A percentile compares a stretch with the other conserved stretches of the same genome.
phyloP scores from a whole-genome alignment of 1,140 invertebrate genomes.

The Pentalonia nigronervosa region DNA sequence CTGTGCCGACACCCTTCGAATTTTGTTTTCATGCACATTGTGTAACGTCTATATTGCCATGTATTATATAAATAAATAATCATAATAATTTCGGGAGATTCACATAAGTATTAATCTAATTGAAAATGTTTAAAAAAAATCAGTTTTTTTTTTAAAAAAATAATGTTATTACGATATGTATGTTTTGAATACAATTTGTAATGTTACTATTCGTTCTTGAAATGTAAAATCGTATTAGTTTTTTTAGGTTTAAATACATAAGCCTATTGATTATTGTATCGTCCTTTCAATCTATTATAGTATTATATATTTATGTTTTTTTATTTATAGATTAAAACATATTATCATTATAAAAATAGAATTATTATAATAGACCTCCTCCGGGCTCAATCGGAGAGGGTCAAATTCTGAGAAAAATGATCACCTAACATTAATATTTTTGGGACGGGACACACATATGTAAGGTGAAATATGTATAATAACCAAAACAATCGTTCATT shows the following conservation, averaged over 20 bases:
- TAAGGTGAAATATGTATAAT: conserved; percentile 14
- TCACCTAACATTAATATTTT: conserved; percentile 44
- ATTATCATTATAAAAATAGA: not conserved
- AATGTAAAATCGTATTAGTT: not conserved
- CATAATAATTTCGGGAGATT: not conserved
- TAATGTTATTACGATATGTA: too few relatives aligned
- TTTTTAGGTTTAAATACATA: not conserved
- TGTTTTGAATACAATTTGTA: not conserved
- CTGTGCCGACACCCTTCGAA: not conserved
- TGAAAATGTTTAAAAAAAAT: not conserved
- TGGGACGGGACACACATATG: not conserved
- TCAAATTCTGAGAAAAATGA: conserved; percentile 15
- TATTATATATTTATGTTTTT: not conserved
- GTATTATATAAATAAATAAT: not conserved
- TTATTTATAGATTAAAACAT: not conserved
- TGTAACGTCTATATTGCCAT: too few relatives aligned
- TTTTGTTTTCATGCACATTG: not conserved
- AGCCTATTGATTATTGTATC: not conserved
- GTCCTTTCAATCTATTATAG: not conserved
- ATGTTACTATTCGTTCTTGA: not conserved
- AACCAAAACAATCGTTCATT: conserved; percentile 31
- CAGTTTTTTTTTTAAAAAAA: not conserved
- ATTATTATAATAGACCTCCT: not conserved
- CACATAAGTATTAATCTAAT: not conserved
- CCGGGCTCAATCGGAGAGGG: not conserved